Base-by-base conservation (phyloP, 2,888 invertebrate species). In the Macaria notata region DNA sequence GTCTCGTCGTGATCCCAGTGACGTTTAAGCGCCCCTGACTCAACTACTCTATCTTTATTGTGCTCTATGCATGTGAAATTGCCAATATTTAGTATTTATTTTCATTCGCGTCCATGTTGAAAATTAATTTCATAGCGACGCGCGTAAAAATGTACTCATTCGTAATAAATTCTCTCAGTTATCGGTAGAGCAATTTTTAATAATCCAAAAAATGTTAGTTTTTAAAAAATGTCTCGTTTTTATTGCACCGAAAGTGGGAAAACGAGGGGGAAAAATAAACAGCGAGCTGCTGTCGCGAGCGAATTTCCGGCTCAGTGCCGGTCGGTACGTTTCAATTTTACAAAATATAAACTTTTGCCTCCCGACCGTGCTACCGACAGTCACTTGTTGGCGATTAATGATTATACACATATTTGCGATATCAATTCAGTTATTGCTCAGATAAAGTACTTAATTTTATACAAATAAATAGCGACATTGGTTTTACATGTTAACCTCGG, bases 261-360 rank as follows among this genome's bases (percentile, higher is more conserved):
- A 75, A 79, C 70, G 70, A 68, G 72, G 71, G 68, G 69, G 65
- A 72, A 80, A 83, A 79, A 83, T 78, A 78, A 83, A 81, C 76
- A 76, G 57, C 63, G 72, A 64, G 63, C 59, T 64, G 69, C 73
- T 76, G 79, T 76, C 75, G 78, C 73, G 72, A 71, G 68, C 76
- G 75, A 81, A 84, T 82, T 83, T 84, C 85, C 84, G 83, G 78
- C 79, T 77, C 78, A 73, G 73, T 82, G 81, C 79, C 80, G 70
- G 74, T 76, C 66, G 77, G 76, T 75, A 81, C 81, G 72, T 83
- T 83, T 83, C 78, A 81, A 83, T 84, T 84, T 83, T 78, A 62
- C 57, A 61, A 81, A 78, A 79, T 81, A 78, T 74, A 78, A 79
- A 78, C 76, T 76, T 76, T 77, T 74, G 69, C 70, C 68, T 71